These are phyloP conservation scores for Apteryx owenii DNA, from an alignment of 2,113 vertebrate species.

Conservation along the genomic window DNA sequence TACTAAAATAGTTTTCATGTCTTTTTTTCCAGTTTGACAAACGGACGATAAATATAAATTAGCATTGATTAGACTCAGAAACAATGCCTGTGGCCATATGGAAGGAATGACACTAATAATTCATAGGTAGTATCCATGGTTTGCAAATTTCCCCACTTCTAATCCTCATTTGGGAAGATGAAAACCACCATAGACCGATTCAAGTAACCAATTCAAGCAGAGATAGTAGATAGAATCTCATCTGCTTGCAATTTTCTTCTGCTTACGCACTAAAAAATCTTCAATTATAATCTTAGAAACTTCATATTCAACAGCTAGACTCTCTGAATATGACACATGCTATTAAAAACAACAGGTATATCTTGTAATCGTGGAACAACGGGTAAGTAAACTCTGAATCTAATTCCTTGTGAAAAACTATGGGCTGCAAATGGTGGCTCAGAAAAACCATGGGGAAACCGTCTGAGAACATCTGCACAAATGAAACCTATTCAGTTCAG, in stretches of 20 bases:
- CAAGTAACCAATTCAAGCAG: neutral
- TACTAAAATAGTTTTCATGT: neutral
- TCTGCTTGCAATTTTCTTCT: neutral
- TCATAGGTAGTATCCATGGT: slow-evolving; percentile 34
- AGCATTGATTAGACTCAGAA: slow-evolving; percentile 43
- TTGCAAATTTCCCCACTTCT: slow-evolving; percentile 17
- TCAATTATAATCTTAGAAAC: neutral
- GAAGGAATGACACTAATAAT: slow-evolving; percentile 60
- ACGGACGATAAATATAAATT: slow-evolving; percentile 56
- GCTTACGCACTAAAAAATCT: neutral
- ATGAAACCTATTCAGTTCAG: neutral
- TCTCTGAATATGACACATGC: neutral
- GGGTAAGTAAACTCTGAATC: neutral
- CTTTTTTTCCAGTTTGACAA: neutral
- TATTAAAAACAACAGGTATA: neutral
- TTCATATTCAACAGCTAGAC: neutral
- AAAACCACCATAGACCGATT: neutral
- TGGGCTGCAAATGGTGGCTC: neutral
- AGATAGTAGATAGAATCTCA: neutral
- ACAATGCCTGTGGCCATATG: slow-evolving; percentile 35
- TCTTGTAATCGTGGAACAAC: neutral
- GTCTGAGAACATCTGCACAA: neutral
- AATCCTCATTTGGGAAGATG: neutral
- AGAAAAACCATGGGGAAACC: neutral
- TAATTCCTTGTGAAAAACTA: neutral